Percentiles rank a stretch among this genome's conserved stretches.
Evolutionary conservation across 2,888 invertebrate species (phyloP).

Genomic region (Tetranychus truncatus): DNA sequence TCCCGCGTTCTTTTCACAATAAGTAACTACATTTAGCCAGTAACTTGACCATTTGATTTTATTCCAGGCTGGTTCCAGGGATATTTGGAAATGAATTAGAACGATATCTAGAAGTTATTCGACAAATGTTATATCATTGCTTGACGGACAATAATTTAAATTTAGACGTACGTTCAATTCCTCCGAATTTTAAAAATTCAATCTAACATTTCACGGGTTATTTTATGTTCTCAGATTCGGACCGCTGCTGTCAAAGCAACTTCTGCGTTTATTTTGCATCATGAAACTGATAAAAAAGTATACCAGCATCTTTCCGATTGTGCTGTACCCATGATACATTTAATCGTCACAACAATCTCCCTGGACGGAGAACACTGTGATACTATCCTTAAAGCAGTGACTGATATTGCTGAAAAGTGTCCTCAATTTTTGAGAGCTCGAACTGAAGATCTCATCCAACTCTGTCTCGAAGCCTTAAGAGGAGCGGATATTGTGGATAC

Average conservation of each 20-base stretch:
- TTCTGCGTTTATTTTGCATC: conserved; percentile 60
- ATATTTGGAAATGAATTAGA: conserved; percentile 89
- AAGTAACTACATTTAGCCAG: background rate
- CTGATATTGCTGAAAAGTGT: conserved; percentile 77
- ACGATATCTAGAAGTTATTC: conserved; percentile 75
- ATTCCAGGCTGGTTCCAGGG: conserved; percentile 64
- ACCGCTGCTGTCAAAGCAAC: conserved; percentile 40
- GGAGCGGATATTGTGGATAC: conserved; percentile 34
- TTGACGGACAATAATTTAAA: conserved; percentile 52
- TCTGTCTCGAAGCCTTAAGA: conserved; percentile 55
- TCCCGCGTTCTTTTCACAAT: background rate
- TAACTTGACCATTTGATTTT: background rate
- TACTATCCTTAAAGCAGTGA: conserved; percentile 62
- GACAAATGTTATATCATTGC: conserved; percentile 76
- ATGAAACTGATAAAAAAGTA: conserved; percentile 78
- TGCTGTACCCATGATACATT: conserved; percentile 42
- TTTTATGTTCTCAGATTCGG: conserved; percentile 31
- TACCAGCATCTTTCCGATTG: conserved; percentile 72
- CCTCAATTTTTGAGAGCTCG: conserved; percentile 81
- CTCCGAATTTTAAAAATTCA: background rate
- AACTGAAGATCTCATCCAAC: conserved; percentile 61
- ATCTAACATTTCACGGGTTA: conserved; percentile 34
- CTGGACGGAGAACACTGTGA: conserved; percentile 54
- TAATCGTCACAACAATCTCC: conserved; percentile 24
- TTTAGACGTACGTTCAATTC: conserved; percentile 33